phyloP scores from a whole-genome alignment of 2,888 invertebrate species.

The Gryllus longicercus region DNA sequence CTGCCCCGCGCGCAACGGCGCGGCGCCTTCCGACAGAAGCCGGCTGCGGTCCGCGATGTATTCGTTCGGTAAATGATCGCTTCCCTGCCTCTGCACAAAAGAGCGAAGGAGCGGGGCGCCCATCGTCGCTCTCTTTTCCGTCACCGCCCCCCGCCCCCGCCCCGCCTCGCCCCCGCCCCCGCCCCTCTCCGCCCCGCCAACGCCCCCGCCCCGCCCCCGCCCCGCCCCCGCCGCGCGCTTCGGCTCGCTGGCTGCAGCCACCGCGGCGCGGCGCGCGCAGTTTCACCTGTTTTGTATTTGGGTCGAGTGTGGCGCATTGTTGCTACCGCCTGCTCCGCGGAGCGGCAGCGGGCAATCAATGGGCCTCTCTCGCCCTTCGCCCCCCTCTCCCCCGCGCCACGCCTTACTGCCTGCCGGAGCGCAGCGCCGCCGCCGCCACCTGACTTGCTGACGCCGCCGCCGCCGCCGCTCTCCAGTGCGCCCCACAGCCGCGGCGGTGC shows the following conservation, averaged over 20 bases:
- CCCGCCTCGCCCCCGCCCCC: neutral
- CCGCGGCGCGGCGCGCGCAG: neutral
- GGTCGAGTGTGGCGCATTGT: conserved; percentile 32
- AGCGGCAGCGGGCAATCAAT: neutral
- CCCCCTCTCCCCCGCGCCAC: too few relatives aligned
- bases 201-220: neutral
- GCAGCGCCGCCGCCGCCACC: too few relatives aligned
- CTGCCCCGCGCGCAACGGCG: too few relatives aligned
- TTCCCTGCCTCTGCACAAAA: too few relatives aligned
- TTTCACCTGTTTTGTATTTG: conserved; percentile 34
- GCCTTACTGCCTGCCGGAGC: too few relatives aligned
- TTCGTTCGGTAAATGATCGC: too few relatives aligned
- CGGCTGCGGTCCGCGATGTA: too few relatives aligned
- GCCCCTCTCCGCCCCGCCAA: neutral
- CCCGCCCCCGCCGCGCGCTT: neutral
- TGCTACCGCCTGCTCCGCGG: neutral
- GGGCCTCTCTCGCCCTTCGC: neutral
- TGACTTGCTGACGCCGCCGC: too few relatives aligned
- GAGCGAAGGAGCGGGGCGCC: too few relatives aligned
- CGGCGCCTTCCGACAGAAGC: too few relatives aligned
- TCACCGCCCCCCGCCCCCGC: neutral
- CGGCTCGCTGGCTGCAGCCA: neutral
- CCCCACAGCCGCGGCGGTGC: too few relatives aligned
- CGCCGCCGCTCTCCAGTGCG: too few relatives aligned
- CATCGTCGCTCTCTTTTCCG: neutral